These are phyloP conservation scores for Zaprionus vittiger DNA, from an alignment of 1,140 invertebrate genomes.

Conservation along the genomic window DNA sequence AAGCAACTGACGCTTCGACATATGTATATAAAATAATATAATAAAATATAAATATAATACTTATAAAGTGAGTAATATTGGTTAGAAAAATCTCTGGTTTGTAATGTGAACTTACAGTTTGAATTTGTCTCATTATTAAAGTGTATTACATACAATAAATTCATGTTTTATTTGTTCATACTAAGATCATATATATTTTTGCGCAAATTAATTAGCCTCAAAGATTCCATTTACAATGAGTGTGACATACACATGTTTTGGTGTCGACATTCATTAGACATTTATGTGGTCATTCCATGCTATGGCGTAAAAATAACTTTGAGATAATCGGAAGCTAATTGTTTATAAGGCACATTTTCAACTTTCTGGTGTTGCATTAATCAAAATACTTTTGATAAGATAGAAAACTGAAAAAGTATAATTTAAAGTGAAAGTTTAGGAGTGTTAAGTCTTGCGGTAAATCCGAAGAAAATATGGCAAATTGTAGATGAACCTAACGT, in stretches of 20 bases:
- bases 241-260: background rate
- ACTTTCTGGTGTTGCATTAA: background rate
- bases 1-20: too few relatives aligned
- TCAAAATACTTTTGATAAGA: constrained; percentile 31
- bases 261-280: background rate
- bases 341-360: background rate
- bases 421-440: background rate
- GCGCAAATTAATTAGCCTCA: background rate
- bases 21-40: too few relatives aligned
- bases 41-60: too few relatives aligned
- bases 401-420: background rate
- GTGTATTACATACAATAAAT: background rate
- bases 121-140: background rate
- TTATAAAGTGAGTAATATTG: too few relatives aligned
- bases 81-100: too few relatives aligned
- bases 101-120: background rate
- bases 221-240: background rate
- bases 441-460: background rate
- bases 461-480: constrained; percentile 10
- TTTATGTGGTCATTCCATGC: background rate
- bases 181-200: background rate
- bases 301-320: background rate
- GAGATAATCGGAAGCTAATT: background rate
- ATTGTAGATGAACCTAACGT: constrained; percentile 43
- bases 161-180: background rate